phyloP scores from a whole-genome alignment of 2,797 vertebrate genomes.

The Glossophaga mutica region DNA sequence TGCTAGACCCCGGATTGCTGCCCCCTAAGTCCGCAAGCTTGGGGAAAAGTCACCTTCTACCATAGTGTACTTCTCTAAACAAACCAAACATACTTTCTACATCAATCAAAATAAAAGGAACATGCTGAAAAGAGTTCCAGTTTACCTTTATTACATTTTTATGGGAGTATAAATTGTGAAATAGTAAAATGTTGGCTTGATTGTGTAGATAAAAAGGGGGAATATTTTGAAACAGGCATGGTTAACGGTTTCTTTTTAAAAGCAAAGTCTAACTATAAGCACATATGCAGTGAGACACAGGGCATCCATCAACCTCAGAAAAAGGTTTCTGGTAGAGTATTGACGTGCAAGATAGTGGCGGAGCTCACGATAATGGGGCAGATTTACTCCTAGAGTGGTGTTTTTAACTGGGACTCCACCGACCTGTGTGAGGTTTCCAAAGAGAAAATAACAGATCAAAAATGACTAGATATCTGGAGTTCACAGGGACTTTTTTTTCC shows the following conservation, averaged over 20 bases:
- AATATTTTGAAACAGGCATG: slow-evolving; percentile 48
- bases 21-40: background rate
- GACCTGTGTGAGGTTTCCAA: slow-evolving; percentile 44
- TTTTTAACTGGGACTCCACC: slow-evolving; percentile 66
- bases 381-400: slow-evolving; percentile 66
- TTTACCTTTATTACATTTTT: slow-evolving; percentile 23
- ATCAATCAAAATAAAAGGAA: slow-evolving; percentile 11
- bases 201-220: background rate
- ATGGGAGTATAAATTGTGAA: slow-evolving; percentile 19
- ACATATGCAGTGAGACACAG: slow-evolving; percentile 40
- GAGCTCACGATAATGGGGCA: slow-evolving; percentile 56
- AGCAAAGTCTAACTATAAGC: slow-evolving; percentile 72
- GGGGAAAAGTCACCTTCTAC: background rate
- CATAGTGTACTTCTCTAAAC: background rate
- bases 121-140: background rate
- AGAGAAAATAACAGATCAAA: slow-evolving; percentile 65
- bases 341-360: slow-evolving; percentile 50
- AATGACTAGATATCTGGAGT: slow-evolving; percentile 24
- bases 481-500: background rate
- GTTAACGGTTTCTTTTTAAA: slow-evolving; percentile 68
- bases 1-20: background rate
- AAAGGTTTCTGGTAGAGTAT: slow-evolving; percentile 67
- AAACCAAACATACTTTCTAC: background rate
- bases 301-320: slow-evolving; percentile 70
- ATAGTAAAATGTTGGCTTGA: slow-evolving; percentile 60